A percentile compares a stretch with the other conserved stretches of the same genome.
Conservation (phyloP, 2,113 vertebrate species). For the Perca fluviatilis region DNA sequence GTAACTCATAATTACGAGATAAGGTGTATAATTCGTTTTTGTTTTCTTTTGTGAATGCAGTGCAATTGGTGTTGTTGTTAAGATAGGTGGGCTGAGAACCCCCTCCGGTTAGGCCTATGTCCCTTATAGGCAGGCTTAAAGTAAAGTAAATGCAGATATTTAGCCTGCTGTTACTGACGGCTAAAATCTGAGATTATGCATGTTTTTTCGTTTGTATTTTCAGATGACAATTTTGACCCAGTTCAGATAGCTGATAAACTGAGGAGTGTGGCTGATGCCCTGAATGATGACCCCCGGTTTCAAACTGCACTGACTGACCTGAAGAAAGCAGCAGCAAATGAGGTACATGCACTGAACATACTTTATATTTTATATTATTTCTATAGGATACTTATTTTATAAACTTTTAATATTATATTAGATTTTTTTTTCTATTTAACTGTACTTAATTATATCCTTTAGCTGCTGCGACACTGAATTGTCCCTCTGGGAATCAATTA, state of each 20-base stretch:
- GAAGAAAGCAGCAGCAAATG: conserved; percentile 27
- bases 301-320: conserved; percentile 44
- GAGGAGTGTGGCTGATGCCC: conserved; percentile 65
- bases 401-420: neutral
- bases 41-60: too few species aligned
- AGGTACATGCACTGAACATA: conserved; percentile 60
- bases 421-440: neutral
- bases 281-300: conserved; percentile 50
- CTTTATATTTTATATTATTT: neutral
- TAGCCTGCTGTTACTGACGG: neutral
- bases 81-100: neutral
- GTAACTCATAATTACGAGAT: too few species aligned
- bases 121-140: neutral
- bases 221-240: conserved; percentile 70
- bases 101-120: neutral
- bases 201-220: neutral
- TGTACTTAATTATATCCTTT: neutral
- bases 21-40: too few species aligned
- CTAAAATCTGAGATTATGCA: too few species aligned
- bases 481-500: neutral
- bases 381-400: neutral
- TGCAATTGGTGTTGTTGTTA: neutral
- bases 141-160: neutral
- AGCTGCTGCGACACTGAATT: neutral
- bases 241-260: conserved; percentile 75